Evolutionary conservation across 2,797 vertebrate species (phyloP), one percentile per base, ranked within the genome.

Genomic region (Artibeus jamaicensis): DNA sequence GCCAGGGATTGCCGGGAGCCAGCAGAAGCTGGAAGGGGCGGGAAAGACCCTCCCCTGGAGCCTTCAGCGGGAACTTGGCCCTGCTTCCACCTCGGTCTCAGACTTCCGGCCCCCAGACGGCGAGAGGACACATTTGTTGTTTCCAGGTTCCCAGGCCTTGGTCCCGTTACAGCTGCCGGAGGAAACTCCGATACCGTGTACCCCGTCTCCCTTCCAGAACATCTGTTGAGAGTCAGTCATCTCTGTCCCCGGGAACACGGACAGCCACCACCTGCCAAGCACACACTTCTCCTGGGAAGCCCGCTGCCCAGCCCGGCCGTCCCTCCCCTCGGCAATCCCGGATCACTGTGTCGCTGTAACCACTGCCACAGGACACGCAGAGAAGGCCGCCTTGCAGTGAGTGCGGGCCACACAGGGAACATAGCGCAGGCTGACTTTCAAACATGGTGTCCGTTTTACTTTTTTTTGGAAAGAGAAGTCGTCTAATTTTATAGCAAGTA

Each of bases 401-500:
- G 71, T 70, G 21, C 59, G 57, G 74, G 70, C 77, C 86, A 86
- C 19, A 22, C 8, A 4, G 16, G 44, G 68, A 73, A 68, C 73
- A 44, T 42, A 71, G 9, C 37, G 14, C 34, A 85, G 59, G 34
- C 53, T 53, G 46, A 46, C 57, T 71, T 76, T 82, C 78, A 82
- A 93, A 93, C 57, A 46, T 21, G 50, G 53, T 50, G 34, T 37
- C 32, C 29, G 44, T 84, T 86, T 76, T 73, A 46, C 39, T 87
- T 57, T 85, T 85, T 71, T 65, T 67, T 65, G 76, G 26, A 90
- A 85, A 92, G 86, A 95, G 76, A 93, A 81, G 22, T 39, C 88
- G 44, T 70, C 93, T 71, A 53, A 44, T 88, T 82, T 95, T 83
- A 37, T 78, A 93, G 73, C 74, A 29, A 39, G 68, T 77, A 93